Percentiles rank a stretch among this genome's conserved stretches.
phyloP scores from a whole-genome alignment of 2,888 invertebrate genomes.

The Himalopsyche anomala region DNA sequence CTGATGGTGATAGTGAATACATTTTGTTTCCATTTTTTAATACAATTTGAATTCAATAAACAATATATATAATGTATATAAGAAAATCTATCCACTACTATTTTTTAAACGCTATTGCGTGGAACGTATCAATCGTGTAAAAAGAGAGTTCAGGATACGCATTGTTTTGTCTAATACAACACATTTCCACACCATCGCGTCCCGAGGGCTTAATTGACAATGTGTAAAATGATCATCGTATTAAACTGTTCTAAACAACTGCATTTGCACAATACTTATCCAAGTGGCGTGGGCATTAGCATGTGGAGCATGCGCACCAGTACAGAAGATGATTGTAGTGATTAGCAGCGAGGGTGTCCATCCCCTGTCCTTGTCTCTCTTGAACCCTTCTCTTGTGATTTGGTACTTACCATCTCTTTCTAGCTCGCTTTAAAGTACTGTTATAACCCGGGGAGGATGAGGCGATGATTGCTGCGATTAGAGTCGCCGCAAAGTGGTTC shows the following conservation, averaged over 20 bases:
- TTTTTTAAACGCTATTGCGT: too few relatives aligned
- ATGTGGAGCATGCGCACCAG: conserved; percentile 63
- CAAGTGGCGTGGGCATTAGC: conserved; percentile 57
- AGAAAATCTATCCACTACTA: too few relatives aligned
- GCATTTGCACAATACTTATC: neutral
- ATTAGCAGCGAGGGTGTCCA: conserved; percentile 57
- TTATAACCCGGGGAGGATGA: conserved; percentile 44
- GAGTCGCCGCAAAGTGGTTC: conserved; percentile 60
- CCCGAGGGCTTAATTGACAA: too few relatives aligned
- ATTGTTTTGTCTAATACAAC: too few relatives aligned
- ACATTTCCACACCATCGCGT: too few relatives aligned
- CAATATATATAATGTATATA: too few relatives aligned
- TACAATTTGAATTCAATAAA: too few relatives aligned
- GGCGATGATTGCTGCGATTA: conserved; percentile 63
- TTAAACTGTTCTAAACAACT: conserved; percentile 9
- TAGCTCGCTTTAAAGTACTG: conserved; percentile 2
- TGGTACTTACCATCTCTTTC: neutral
- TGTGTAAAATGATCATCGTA: neutral
- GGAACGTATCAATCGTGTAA: too few relatives aligned
- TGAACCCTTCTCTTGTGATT: neutral
- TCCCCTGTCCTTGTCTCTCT: conserved; percentile 14
- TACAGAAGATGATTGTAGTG: conserved; percentile 65
- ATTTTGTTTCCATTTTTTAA: too few relatives aligned
- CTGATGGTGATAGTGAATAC: too few relatives aligned
- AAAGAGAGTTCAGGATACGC: too few relatives aligned